These are phyloP conservation scores for Falco punctatus DNA, from an alignment of 2,113 vertebrate genomes.

Conservation along the genomic window DNA sequence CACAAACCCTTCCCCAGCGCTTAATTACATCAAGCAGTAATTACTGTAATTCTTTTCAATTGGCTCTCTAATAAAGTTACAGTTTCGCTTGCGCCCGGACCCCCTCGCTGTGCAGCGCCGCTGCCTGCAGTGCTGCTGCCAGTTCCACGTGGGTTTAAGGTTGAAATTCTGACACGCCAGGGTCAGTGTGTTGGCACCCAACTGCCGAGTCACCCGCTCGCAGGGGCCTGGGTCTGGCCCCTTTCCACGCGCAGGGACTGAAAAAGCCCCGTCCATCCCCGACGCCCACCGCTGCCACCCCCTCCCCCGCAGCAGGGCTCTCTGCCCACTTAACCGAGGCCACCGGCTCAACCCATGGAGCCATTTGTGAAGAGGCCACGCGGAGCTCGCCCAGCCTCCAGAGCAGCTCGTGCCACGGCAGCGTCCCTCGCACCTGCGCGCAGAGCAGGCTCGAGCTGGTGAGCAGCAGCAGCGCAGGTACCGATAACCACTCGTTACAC, in stretches of 20 bases:
- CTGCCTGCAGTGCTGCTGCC: neutral
- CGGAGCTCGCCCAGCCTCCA: too few relatives aligned
- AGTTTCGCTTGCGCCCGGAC: neutral
- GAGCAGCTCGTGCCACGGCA: neutral
- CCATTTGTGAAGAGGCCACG: accelerated
- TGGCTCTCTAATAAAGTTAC: slow-evolving; percentile 26
- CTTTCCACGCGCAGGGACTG: too few relatives aligned
- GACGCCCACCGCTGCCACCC: too few relatives aligned
- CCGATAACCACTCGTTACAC: accelerated
- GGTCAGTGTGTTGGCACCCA: too few relatives aligned
- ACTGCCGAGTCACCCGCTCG: accelerated
- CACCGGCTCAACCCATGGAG: accelerated
- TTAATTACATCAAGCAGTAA: slow-evolving; percentile 14
- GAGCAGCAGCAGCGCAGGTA: neutral
- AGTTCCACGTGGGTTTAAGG: accelerated
- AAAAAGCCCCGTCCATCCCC: neutral
- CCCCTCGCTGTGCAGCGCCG: neutral
- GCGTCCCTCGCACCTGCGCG: accelerated
- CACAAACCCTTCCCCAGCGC: neutral
- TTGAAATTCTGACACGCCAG: too few relatives aligned
- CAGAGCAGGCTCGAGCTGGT: neutral
- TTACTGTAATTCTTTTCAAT: slow-evolving; percentile 34
- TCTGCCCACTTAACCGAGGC: accelerated
- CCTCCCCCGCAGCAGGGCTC: too few relatives aligned
- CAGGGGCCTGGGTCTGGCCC: accelerated